Conservation (phyloP, 2,888 invertebrate genomes). For the Lypha dubia region DNA sequence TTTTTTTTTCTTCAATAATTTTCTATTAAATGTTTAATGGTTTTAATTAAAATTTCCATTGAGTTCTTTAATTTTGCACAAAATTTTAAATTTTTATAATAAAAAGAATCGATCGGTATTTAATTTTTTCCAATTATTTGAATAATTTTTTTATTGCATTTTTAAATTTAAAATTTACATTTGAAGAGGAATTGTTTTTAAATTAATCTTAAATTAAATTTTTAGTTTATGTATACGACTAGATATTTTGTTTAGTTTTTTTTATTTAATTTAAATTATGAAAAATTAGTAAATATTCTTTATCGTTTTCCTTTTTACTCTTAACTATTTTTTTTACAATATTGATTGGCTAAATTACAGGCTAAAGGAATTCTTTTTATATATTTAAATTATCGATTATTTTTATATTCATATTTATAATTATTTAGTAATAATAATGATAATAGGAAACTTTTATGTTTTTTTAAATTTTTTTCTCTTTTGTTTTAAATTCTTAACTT, state of each 20-base stretch:
- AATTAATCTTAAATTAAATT: constrained; percentile 22
- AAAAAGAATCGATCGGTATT: no score
- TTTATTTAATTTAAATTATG: constrained; percentile 50
- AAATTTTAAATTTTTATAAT: constrained; percentile 23
- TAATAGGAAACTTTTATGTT: constrained; percentile 69
- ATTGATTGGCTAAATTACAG: constrained; percentile 73
- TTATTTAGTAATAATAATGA: constrained; percentile 54
- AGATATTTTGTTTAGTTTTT: constrained; percentile 57
- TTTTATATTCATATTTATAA: constrained; percentile 13
- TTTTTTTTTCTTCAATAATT: not conserved
- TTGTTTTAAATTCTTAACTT: constrained; percentile 29
- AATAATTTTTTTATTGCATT: constrained; percentile 48
- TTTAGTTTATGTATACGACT: constrained; percentile 63
- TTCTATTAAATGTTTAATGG: constrained; percentile 8
- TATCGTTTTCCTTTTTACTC: constrained; percentile 12
- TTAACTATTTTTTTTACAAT: constrained; percentile 61
- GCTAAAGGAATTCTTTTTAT: constrained; percentile 60
- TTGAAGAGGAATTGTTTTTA: constrained; percentile 14
- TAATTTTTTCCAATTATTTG: constrained; percentile 37
- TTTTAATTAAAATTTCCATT: constrained; percentile 29
- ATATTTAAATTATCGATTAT: constrained; percentile 14
- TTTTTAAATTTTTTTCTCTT: constrained; percentile 15
- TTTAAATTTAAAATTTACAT: constrained; percentile 25
- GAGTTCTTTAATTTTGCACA: not conserved
- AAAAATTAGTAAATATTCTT: constrained; percentile 29